phyloP scores from a whole-genome alignment of 1,140 invertebrate genomes.

The Lutraria rhynchaena region DNA sequence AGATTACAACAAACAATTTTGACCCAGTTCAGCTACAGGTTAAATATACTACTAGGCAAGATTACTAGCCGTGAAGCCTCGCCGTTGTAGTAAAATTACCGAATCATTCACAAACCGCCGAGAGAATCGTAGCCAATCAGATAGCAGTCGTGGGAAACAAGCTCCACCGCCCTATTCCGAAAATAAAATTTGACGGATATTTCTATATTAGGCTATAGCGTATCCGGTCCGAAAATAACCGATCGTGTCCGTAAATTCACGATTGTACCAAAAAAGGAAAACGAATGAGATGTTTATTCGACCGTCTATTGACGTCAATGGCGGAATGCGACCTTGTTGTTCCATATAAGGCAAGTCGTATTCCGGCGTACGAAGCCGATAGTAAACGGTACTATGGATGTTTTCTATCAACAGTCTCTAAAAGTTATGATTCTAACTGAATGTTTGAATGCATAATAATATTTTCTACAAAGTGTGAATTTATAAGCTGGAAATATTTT shows the following conservation, averaged over 20 bases:
- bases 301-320: constrained; percentile 58
- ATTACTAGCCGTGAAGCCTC: too few relatives aligned
- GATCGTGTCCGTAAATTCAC: constrained; percentile 60
- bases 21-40: too few relatives aligned
- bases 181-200: constrained; percentile 60
- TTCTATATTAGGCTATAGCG: constrained; percentile 66
- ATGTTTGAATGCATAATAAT: constrained; percentile 11
- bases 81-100: too few relatives aligned
- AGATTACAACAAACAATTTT: too few relatives aligned
- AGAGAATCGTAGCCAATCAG: too few relatives aligned
- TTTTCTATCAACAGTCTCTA: constrained; percentile 54
- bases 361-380: constrained; percentile 72
- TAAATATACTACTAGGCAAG: too few relatives aligned
- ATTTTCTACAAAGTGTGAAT: constrained; percentile 25
- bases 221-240: constrained; percentile 62
- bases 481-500: constrained; percentile 1
- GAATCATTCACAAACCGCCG: too few relatives aligned
- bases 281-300: constrained; percentile 30
- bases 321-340: constrained; percentile 53
- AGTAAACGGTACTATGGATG: constrained; percentile 63
- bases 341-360: constrained; percentile 72
- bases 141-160: too few relatives aligned
- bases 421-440: constrained; percentile 22
- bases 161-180: constrained; percentile 2
- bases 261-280: constrained; percentile 74